These are phyloP conservation scores for Emmelina monodactyla DNA, from an alignment of 2,888 invertebrate species.

Conservation along the genomic window DNA sequence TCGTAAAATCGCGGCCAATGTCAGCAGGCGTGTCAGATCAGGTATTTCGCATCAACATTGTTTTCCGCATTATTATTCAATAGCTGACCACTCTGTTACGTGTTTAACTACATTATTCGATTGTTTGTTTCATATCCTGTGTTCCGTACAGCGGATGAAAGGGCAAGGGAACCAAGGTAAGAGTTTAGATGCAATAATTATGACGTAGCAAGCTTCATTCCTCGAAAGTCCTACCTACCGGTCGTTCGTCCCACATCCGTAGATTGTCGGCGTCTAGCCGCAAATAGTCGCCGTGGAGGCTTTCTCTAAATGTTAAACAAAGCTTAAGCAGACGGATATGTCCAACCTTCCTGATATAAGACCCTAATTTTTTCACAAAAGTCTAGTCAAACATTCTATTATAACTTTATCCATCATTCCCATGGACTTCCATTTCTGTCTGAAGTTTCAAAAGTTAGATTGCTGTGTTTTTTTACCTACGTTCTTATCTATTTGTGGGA, in stretches of 20 bases:
- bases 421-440: too few species aligned
- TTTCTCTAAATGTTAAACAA: too few species aligned
- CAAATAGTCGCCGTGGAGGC: too few species aligned
- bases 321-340: too few species aligned
- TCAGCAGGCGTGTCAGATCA: conserved; percentile 92
- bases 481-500: too few species aligned
- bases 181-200: conserved; percentile 29
- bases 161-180: conserved; percentile 86
- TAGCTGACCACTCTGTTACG: conserved; percentile 35
- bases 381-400: too few species aligned
- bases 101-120: conserved; percentile 30
- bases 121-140: conserved; percentile 66
- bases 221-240: conserved; percentile 40
- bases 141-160: conserved; percentile 77
- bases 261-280: too few species aligned
- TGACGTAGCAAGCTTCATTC: conserved; percentile 62
- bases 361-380: too few species aligned
- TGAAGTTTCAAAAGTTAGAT: too few species aligned
- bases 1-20: conserved; percentile 77
- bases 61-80: conserved; percentile 28
- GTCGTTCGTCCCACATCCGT: conserved; percentile 23
- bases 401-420: too few species aligned
- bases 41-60: conserved; percentile 66
- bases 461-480: too few species aligned
- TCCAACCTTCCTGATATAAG: too few species aligned